A percentile compares a stretch with the other conserved stretches of the same genome.
Conservation (phyloP, 2,113 vertebrate genomes). For the Pipra filicauda region DNA sequence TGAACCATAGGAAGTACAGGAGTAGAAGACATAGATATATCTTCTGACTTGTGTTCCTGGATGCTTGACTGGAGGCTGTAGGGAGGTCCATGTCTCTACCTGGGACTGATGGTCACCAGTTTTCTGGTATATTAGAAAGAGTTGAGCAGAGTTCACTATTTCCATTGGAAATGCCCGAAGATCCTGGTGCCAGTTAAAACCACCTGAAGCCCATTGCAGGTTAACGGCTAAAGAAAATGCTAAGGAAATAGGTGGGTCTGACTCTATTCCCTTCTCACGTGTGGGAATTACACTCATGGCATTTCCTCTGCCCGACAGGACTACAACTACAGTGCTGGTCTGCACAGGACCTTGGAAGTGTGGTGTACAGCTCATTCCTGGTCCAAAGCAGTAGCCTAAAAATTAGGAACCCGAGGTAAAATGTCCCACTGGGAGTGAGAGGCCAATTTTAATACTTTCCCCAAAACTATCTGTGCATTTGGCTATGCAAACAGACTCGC, state of each 20-base stretch:
- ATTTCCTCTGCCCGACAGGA: neutral
- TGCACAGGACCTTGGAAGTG: neutral
- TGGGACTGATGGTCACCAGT: neutral
- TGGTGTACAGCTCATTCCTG: neutral
- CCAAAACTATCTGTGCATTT: neutral
- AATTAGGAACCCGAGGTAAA: neutral
- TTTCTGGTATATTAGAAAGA: neutral
- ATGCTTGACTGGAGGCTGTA: neutral
- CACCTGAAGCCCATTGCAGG: neutral
- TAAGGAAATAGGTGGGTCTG: neutral
- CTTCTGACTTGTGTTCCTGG: neutral
- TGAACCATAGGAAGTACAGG: neutral
- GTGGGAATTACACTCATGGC: neutral
- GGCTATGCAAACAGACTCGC: neutral
- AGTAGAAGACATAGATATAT: neutral
- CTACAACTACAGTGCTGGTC: neutral
- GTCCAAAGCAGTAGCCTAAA: neutral
- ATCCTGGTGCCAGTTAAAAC: neutral
- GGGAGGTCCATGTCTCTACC: accelerated
- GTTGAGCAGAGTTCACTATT: neutral
- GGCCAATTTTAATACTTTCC: neutral
- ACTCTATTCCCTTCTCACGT: neutral
- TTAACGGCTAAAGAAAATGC: neutral
- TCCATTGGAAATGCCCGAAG: neutral
- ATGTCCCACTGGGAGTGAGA: neutral